Conservation (phyloP, 2,113 vertebrate species). For the Ginglymostoma cirratum region DNA sequence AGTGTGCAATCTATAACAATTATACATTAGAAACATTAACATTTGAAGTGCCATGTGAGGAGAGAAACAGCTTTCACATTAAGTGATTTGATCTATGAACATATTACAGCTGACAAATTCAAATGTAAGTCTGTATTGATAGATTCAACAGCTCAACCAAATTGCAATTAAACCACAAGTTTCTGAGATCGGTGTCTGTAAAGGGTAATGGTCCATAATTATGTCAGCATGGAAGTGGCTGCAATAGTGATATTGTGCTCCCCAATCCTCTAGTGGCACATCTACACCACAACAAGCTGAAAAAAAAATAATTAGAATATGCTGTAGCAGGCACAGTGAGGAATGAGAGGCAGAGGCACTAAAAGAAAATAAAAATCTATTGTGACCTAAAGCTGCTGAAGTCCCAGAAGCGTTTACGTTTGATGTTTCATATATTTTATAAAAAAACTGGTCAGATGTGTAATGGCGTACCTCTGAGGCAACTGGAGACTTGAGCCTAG, state of each 20-base stretch:
- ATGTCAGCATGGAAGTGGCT: neutral
- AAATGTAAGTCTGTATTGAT: neutral
- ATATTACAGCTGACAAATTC: neutral
- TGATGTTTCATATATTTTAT: too few species aligned
- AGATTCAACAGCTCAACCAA: neutral
- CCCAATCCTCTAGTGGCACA: neutral
- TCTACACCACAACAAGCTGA: neutral
- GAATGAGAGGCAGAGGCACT: neutral
- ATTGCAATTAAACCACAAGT: neutral
- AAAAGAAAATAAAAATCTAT: neutral
- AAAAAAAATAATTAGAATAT: neutral
- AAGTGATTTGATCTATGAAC: neutral
- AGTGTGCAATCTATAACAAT: neutral
- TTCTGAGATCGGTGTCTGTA: neutral
- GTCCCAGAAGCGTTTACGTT: neutral
- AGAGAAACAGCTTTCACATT: neutral
- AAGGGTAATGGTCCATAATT: neutral
- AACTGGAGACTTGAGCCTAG: too few species aligned
- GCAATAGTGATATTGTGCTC: neutral
- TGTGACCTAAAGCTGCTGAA: neutral
- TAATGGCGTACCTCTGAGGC: too few species aligned
- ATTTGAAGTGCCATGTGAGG: neutral
- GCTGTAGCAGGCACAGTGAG: neutral
- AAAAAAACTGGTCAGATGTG: too few species aligned
- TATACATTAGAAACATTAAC: neutral